Base-by-base conservation (phyloP, 2,888 invertebrate genomes). In the Graphium colonna region DNA sequence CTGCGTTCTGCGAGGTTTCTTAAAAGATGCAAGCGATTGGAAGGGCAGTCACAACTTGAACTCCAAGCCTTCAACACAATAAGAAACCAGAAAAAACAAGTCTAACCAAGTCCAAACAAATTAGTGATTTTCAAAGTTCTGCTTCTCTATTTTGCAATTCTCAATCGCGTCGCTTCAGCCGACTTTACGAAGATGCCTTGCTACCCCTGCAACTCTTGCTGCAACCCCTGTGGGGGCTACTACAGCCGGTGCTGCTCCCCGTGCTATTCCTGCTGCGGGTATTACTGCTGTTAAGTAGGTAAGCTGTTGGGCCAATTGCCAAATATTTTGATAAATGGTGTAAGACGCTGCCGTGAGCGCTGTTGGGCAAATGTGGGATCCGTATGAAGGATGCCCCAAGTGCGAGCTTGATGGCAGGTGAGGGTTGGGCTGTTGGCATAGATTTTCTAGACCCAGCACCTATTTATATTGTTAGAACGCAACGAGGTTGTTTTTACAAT, bases 31-130 rank as follows among this genome's bases (percentile, higher is more conserved):
- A 40, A 48, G 8, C 13, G 0, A 0, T 9, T 3, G 0, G 1
- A 8, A 8, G 26, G 39, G 54, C 74, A 78, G 57, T 70, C 60
- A 66, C 56, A 59, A 68, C 58, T 55, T 69, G 69, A 68, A 66
- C 60, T 64, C 68, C 79, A 79, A 75, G 67, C 67, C 61, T 55
- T 60, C 77, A 78, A 75, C 69, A 76, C 45, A 57, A 55, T 58
- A 59, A 60, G 52, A 33, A 33, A 33, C 28, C 4, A 10, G 10
- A 7, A 7, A 33, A 33, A 10, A 2, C 33, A 33, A 33, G 10
- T 10, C 33, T 5, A 26, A 26, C 26, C 7, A 33, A 33, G 28
- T 28, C 28, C 8, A 8, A 26, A 26, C 26, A 26, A 26, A 7
- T 26, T 26, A n/a, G n/a, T n/a, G 26, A 26, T 26, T 26, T 26